Conservation (phyloP, 1,140 invertebrate genomes). For the Xylocopa sonorina region DNA sequence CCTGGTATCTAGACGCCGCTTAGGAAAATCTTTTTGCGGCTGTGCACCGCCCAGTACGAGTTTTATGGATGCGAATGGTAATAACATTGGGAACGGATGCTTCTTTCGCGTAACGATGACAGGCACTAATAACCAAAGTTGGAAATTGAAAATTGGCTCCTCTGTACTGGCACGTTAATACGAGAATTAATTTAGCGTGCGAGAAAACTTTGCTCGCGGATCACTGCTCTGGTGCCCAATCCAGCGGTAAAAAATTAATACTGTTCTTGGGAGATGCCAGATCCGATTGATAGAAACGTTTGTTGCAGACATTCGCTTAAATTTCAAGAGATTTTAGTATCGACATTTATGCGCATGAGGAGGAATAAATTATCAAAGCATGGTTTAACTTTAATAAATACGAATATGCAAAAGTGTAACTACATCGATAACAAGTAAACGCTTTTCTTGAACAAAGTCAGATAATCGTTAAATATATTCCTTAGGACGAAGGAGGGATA, state of each 20-base stretch:
- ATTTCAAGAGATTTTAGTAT: no score
- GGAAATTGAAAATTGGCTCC: constrained; percentile 18
- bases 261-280: background rate
- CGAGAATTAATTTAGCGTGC: background rate
- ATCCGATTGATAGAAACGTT: no score
- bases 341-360: no score
- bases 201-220: background rate
- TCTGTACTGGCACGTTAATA: background rate
- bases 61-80: background rate
- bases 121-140: constrained; percentile 19
- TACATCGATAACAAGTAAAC: no score
- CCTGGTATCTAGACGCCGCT: constrained; percentile 52
- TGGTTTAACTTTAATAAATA: no score
- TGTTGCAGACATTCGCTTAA: no score
- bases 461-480: no score
- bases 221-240: no score
- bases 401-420: no score
- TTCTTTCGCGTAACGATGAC: constrained; percentile 4
- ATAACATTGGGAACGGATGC: background rate
- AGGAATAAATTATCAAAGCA: no score
- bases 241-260: background rate
- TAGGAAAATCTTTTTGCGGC: constrained; percentile 24
- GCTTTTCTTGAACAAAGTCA: no score
- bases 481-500: no score
- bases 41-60: background rate